A percentile compares a stretch with the other conserved stretches of the same genome.
Conservation (phyloP, 2,797 vertebrate species). For the Nannoperca australis region DNA sequence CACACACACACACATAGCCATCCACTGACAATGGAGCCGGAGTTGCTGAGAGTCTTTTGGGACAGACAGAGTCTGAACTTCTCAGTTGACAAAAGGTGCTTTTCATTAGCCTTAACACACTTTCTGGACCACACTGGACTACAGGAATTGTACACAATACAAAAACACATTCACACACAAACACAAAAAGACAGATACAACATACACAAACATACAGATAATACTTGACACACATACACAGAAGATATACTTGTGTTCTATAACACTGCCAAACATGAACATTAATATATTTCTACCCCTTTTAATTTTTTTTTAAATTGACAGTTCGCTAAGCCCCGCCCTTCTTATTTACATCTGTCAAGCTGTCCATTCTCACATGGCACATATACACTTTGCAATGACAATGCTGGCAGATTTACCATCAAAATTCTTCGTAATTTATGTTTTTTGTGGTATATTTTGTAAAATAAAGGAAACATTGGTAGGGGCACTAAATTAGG, state of each 20-base stretch:
- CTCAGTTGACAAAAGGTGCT: constrained; percentile 71
- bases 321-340: not conserved
- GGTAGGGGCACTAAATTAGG: too few species aligned
- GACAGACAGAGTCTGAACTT: constrained; percentile 33
- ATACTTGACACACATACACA: not conserved
- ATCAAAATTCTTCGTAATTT: too few species aligned
- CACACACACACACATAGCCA: not conserved
- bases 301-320: not conserved
- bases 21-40: constrained; percentile 21
- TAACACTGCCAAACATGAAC: not conserved
- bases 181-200: not conserved
- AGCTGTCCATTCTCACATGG: not conserved
- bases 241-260: not conserved
- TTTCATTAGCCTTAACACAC: constrained; percentile 63
- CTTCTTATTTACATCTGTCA: not conserved
- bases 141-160: not conserved
- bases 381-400: not conserved
- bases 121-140: constrained; percentile 26
- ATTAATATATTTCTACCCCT: not conserved
- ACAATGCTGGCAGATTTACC: not conserved
- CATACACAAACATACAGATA: constrained; percentile 11
- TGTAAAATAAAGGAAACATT: too few species aligned
- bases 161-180: not conserved
- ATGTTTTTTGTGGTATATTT: too few species aligned
- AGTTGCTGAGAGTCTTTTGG: constrained; percentile 22